Base-by-base conservation (phyloP, 1,140 invertebrate species). In the Habropoda laboriosa region DNA sequence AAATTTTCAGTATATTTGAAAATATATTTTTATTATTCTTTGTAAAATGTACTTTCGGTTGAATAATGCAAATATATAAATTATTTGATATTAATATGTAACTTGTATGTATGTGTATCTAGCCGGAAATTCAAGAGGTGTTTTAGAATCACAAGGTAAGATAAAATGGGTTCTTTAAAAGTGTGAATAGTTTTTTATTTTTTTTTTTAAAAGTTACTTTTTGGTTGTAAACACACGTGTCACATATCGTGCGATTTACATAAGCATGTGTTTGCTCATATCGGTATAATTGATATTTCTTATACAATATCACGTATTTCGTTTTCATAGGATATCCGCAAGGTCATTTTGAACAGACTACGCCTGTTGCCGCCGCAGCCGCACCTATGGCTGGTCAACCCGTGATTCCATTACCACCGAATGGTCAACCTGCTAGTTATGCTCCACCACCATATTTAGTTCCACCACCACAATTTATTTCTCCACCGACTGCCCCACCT, bases 41-140 rank as follows among this genome's bases (percentile, higher is more conserved):
- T 8, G 32, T 21, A n/a, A 42, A 40, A 74, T 67, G 42, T 40
- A 2, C 27, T 81, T 47, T 38, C 32, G 53, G 24, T 12, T 76
- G 40, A 42, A 18, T n/a, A 67, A 66, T 83, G 55, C 51, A 63
- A 72, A 55, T 53, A 80, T 66, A 21, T 71, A 27, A 53, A 45
- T 40, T 27, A 80, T 30, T 73, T 78, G 51, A 73, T 58, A 84
- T 85, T 80, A 87, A 89, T 71, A 63, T 82, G 21, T 60, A 8
- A 70, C 83, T 90, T 92, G 35, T 91, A 87, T 90, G 78, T 87
- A 89, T 84, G 89, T 89, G 80, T 89, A 87, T 77, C 81, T 90
- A 93, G 92, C 90, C 90, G 92, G 92, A 89, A 93, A 91, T 89
- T 90, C 92, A 87, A 89, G 91, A 89, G 89, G 86, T 72, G 91